Conservation (phyloP, 2,888 invertebrate species). For the Athetis lepigone region DNA sequence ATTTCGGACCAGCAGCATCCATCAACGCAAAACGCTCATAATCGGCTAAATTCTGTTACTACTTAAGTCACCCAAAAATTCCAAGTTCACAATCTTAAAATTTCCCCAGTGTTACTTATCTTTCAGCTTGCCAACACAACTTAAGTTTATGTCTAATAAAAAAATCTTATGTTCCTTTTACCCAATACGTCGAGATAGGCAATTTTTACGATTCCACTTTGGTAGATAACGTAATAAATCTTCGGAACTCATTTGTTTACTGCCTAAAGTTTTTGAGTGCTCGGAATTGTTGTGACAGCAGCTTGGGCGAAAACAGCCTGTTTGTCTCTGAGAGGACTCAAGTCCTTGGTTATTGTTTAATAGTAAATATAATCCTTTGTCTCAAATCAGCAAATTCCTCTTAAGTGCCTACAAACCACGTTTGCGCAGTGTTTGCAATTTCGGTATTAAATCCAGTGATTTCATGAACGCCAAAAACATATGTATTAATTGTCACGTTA, state of each 20-base stretch:
- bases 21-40: too few relatives aligned
- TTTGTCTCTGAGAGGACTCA: slow-evolving; percentile 38
- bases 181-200: slow-evolving; percentile 39
- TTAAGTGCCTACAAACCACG: background rate
- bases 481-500: background rate
- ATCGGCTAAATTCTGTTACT: too few relatives aligned
- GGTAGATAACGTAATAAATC: slow-evolving; percentile 54
- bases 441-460: background rate
- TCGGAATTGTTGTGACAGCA: slow-evolving; percentile 42
- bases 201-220: slow-evolving; percentile 51
- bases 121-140: slow-evolving; percentile 14
- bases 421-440: background rate
- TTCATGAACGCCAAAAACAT: background rate
- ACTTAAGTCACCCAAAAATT: background rate
- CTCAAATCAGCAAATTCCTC: slow-evolving; percentile 19
- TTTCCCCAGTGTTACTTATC: background rate
- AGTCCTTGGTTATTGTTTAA: slow-evolving; percentile 27
- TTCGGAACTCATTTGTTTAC: slow-evolving; percentile 60
- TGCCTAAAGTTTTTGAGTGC: slow-evolving; percentile 60
- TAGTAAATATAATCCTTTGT: slow-evolving; percentile 38
- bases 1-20: too few relatives aligned
- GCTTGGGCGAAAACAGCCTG: slow-evolving; percentile 48
- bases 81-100: background rate
- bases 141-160: slow-evolving; percentile 49
- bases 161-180: slow-evolving; percentile 27